Base-by-base conservation (phyloP, 2,797 vertebrate species). In the Myoxocephalus aenaeus region DNA sequence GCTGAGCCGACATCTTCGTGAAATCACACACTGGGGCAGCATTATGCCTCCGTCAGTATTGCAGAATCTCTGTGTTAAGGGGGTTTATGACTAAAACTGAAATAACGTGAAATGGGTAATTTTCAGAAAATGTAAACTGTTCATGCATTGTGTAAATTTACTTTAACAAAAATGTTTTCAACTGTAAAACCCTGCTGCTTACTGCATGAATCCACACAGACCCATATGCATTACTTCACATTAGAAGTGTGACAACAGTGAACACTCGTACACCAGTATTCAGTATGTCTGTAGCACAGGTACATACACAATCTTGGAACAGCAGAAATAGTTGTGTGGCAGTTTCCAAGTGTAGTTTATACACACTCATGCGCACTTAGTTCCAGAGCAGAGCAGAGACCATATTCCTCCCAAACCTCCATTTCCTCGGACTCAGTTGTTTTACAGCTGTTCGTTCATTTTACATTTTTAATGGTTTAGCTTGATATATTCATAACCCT, bases 401-500 rank as follows among this genome's bases (percentile, higher is more conserved):
- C 34, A 22, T 27, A 70, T 74, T 66, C 40, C 40, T 79, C 59
- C 40, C 48, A 8, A 9, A 40, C 74, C 74, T 77, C 65, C 72
- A 70, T 81, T 84, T 83, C 70, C 57, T 77, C 63, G 79, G 36
- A 76, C 83, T 64, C 58, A 34, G 57, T 75, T 70, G 64, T 83
- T 76, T 57, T 81, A 50, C 56, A 65, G 75, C 12, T 58, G 54
- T 84, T 89, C 86, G 82, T 92, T 84, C 58, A 87, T 86, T 87
- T 92, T 92, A 89, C 87, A 87, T 81, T 65, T 71, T 38, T 65
- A 79, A 82, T 81, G 80, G 68, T 89, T 81, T 76, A 78, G 70
- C 83, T 70, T 89, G 77, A 89, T 90, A 71, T 84, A 87, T 92
- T 89, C 79, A 90, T 90, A 75, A 87, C 58, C 58, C 58, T 65